These are phyloP conservation scores for Stichodactyla helianthus DNA, from an alignment of 64 coral and sea anemone species.

Conservation along the genomic window DNA sequence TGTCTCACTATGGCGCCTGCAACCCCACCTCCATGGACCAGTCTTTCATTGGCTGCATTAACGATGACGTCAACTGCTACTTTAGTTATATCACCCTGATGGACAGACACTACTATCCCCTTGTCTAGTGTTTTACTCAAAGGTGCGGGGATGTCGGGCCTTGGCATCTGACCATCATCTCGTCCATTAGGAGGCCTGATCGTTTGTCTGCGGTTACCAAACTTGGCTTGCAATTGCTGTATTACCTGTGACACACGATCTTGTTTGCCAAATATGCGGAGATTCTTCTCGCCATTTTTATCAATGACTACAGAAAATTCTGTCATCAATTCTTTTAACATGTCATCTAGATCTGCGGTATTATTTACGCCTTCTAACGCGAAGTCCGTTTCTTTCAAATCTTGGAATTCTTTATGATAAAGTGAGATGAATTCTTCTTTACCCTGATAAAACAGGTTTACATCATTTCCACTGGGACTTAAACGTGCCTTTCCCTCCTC, in stretches of 20 bases:
- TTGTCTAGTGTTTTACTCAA: conserved; percentile 13
- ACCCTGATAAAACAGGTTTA: neutral
- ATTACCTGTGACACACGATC: neutral
- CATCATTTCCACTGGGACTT: neutral
- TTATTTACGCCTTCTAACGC: neutral
- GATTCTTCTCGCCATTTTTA: neutral
- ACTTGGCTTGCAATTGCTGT: neutral
- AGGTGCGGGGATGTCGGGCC: neutral
- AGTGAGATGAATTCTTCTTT: conserved; percentile 39
- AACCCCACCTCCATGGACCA: conserved; percentile 28
- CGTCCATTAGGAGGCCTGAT: neutral
- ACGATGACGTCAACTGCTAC: conserved; percentile 44
- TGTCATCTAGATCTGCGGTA: neutral
- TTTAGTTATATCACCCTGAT: conserved; percentile 51
- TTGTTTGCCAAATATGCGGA: conserved; percentile 6
- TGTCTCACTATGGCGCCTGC: conserved; percentile 23
- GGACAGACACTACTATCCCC: conserved; percentile 4
- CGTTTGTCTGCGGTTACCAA: neutral
- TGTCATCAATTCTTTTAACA: neutral
- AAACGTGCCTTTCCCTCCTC: neutral
- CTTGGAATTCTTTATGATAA: neutral
- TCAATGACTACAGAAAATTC: conserved; percentile 3
- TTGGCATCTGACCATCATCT: neutral
- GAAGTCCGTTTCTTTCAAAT: neutral
- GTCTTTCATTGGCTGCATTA: conserved; percentile 43